phyloP scores from a whole-genome alignment of 2,888 invertebrate genomes.

The Vanessa cardui region DNA sequence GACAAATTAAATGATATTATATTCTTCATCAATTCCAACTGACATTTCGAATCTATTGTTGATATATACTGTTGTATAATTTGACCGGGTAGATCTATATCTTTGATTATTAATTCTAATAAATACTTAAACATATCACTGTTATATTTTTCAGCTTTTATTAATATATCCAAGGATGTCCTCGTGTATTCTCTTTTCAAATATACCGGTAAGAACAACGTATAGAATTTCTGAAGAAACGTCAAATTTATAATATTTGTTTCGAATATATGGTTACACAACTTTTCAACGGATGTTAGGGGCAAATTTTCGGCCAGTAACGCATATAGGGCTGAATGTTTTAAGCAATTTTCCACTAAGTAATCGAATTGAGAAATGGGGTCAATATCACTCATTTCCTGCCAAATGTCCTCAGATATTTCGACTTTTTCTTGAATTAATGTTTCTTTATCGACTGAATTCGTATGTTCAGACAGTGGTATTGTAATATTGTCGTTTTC shows the following conservation, averaged over 20 bases:
- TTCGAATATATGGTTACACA: slow-evolving; percentile 53
- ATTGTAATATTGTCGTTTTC: slow-evolving; percentile 9
- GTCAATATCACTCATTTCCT: slow-evolving; percentile 45
- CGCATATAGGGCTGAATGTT: slow-evolving; percentile 44
- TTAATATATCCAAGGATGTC: slow-evolving; percentile 54
- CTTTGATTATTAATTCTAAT: slow-evolving; percentile 51
- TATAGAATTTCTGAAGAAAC: slow-evolving; percentile 48
- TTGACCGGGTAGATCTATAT: slow-evolving; percentile 49
- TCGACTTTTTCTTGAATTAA: neutral
- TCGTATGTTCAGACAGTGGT: neutral
- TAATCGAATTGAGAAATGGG: slow-evolving; percentile 44
- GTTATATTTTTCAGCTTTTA: slow-evolving; percentile 48
- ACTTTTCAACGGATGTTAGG: slow-evolving; percentile 47
- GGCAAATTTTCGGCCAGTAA: slow-evolving; percentile 52
- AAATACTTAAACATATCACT: slow-evolving; percentile 49
- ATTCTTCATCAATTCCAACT: slow-evolving; percentile 46
- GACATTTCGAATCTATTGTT: slow-evolving; percentile 43
- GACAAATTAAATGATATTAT: slow-evolving; percentile 50
- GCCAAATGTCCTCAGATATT: neutral
- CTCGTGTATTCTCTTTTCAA: slow-evolving; percentile 54
- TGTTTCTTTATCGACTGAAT: neutral
- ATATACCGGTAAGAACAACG: slow-evolving; percentile 50
- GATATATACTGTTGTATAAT: slow-evolving; percentile 57
- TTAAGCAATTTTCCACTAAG: slow-evolving; percentile 50
- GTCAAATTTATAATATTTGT: slow-evolving; percentile 14